phyloP scores from a whole-genome alignment of 37 sponge, comb jelly and placozoan species.

The Theonella swinhoei region DNA sequence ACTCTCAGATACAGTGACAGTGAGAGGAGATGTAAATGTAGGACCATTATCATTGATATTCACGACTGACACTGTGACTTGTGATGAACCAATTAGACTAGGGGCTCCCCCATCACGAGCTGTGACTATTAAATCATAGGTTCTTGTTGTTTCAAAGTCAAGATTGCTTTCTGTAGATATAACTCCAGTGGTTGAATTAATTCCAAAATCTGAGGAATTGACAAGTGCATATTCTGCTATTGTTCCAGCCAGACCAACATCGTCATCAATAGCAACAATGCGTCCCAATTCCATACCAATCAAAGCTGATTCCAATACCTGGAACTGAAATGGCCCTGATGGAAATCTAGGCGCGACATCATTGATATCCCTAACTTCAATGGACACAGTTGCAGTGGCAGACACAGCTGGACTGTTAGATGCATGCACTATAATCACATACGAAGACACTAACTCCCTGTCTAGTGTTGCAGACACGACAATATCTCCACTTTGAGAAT shows the following conservation, averaged over 20 bases:
- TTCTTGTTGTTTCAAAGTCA: slow-evolving; percentile 49
- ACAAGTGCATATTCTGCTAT: background rate
- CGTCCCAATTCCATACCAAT: slow-evolving; percentile 21
- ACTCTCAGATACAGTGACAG: slow-evolving; percentile 30
- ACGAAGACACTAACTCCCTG: slow-evolving; percentile 23
- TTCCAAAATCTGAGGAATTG: slow-evolving; percentile 11
- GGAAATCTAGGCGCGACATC: slow-evolving; percentile 37
- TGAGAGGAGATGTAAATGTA: slow-evolving; percentile 8
- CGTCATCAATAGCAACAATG: slow-evolving; percentile 43
- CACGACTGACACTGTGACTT: slow-evolving; percentile 41
- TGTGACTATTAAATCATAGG: slow-evolving; percentile 47
- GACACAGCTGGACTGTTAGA: slow-evolving; percentile 3
- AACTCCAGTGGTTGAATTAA: slow-evolving; percentile 41
- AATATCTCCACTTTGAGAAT: slow-evolving; percentile 46
- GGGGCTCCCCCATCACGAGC: slow-evolving; percentile 64
- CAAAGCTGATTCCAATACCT: slow-evolving; percentile 39
- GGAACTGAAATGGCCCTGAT: slow-evolving; percentile 20
- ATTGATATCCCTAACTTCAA: slow-evolving; percentile 51
- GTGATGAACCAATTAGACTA: slow-evolving; percentile 28
- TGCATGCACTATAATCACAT: slow-evolving; percentile 29
- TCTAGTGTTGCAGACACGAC: slow-evolving; percentile 31
- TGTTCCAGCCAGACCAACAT: slow-evolving; percentile 28
- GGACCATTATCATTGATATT: slow-evolving; percentile 89
- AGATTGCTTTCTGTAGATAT: slow-evolving; percentile 16
- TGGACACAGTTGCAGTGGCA: slow-evolving; percentile 36